Conservation (phyloP, 2,113 vertebrate genomes). For the Zingel zingel region DNA sequence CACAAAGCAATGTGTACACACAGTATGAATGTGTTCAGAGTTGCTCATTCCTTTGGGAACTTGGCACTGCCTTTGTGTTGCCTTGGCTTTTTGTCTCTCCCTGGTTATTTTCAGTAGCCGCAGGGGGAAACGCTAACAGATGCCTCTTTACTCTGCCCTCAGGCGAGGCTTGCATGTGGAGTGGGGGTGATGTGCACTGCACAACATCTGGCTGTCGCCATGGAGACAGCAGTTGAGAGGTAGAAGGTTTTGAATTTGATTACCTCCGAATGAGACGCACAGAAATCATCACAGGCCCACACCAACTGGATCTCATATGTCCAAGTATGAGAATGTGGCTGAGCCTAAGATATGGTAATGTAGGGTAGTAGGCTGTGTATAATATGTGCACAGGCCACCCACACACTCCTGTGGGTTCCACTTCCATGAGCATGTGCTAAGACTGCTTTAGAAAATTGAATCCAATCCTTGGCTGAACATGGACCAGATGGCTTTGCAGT, state of each 20-base stretch:
- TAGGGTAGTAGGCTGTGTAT: conserved; percentile 36
- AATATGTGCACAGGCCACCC: conserved; percentile 57
- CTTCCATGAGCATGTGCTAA: conserved; percentile 42
- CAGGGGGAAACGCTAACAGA: conserved; percentile 74
- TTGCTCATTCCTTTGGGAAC: conserved; percentile 22
- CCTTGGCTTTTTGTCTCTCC: conserved; percentile 50
- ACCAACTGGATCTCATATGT: conserved; percentile 17
- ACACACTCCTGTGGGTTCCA: conserved; percentile 49
- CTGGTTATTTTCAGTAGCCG: conserved; percentile 80
- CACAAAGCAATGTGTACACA: conserved; percentile 3
- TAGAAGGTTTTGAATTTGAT: conserved; percentile 55
- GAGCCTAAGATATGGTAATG: conserved; percentile 29
- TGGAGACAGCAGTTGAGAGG: conserved; percentile 68
- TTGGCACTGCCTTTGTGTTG: conserved; percentile 47
- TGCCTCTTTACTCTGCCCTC: conserved; percentile 63
- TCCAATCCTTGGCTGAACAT: conserved; percentile 30
- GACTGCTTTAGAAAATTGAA: conserved; percentile 34
- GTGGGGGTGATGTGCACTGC: conserved; percentile 54
- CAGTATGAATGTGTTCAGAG: background rate
- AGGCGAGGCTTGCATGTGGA: conserved; percentile 45
- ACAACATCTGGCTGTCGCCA: conserved; percentile 81
- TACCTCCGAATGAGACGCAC: conserved; percentile 35
- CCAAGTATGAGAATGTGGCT: conserved; percentile 15
- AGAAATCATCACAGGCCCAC: conserved; percentile 13
- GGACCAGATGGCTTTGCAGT: conserved; percentile 38